phyloP scores from a whole-genome alignment of 2,888 invertebrate genomes.

The Laspeyria flexula region DNA sequence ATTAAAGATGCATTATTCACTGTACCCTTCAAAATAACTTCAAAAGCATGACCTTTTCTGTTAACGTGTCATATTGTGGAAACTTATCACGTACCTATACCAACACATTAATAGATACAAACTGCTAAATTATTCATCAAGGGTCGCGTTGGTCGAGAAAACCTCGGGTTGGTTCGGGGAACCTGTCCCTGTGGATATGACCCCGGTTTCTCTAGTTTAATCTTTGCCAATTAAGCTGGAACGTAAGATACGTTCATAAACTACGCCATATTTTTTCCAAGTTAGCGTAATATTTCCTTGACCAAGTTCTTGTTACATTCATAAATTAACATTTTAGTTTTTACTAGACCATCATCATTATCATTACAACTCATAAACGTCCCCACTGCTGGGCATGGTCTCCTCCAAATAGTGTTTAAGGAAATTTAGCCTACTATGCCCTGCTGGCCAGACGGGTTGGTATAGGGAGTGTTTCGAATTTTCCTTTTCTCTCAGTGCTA shows the following conservation, averaged over 20 bases:
- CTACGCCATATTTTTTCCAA: conserved; percentile 8
- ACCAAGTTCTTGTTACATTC: neutral
- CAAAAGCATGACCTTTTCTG: conserved; percentile 20
- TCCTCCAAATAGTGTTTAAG: no score
- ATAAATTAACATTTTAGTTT: neutral
- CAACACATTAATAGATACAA: conserved; percentile 48
- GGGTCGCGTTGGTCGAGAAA: conserved; percentile 36
- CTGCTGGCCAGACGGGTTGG: no score
- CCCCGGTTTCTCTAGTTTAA: conserved; percentile 44
- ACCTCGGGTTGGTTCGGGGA: conserved; percentile 36
- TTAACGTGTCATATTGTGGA: conserved; percentile 22
- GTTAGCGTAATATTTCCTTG: neutral
- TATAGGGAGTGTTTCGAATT: no score
- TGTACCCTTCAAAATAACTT: no score
- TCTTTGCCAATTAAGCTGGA: conserved; percentile 49
- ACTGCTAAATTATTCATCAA: conserved; percentile 54
- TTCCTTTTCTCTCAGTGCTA: no score
- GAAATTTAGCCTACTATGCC: no score
- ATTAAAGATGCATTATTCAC: no score
- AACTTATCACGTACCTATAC: conserved; percentile 47
- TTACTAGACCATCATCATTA: no score
- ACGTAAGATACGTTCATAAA: conserved; percentile 26
- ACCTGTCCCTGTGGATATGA: conserved; percentile 42
- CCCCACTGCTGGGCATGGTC: no score
- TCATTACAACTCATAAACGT: no score